Evolutionary conservation across 2,888 invertebrate species (phyloP), one percentile per base, ranked within the genome.

Genomic region (Petrolisthes manimaculis): DNA sequence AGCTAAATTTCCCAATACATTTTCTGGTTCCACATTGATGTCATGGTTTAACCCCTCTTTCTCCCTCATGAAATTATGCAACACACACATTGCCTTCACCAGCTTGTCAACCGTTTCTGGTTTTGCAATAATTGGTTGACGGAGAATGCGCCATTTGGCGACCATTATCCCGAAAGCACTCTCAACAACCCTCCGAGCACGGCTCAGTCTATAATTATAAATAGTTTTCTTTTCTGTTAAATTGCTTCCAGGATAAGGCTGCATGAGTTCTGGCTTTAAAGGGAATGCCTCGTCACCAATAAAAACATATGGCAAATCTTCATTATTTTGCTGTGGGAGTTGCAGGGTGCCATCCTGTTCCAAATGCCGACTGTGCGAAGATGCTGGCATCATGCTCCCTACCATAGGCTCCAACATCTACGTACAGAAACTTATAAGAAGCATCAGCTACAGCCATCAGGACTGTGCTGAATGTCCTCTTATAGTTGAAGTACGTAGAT

Each of bases 11-110:
- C 18, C 67, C 18, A 18, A 67, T 2, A 18, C 18, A 12, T 18
- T 71, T 75, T 75, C 75, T 8, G 37, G 9, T 75, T 12, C 21
- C 21, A 75, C 14, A 24, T 21, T 24, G 24, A 21, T 2, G 5
- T 21, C 24, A 9, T 2, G 1, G 0, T 4, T 12, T 24, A 24
- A 5, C n/a, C 75, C 24, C 4, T 75, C 75, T 14, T 24, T 75
- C 5, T 75, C 75, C 37, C 75, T 75, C 77, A 77, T 53, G 6
- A 77, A 77, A 77, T 53, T 77, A 14, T 77, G 77, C 5, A 53
- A 6, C 9, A 77, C 77, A 77, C 18, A 51, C n/a, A 77, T 77
- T 53, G 77, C 77, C 14, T 77, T 77, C 9, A 77, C 21, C 8
- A 77, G n/a, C 9, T 1, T 77, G 77, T 77, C 53, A 51, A 14